A percentile compares a stretch with the other conserved stretches of the same genome.
Evolutionary conservation across 2,888 invertebrate genomes (phyloP).

Genomic region (Cremastinae sp.): DNA sequence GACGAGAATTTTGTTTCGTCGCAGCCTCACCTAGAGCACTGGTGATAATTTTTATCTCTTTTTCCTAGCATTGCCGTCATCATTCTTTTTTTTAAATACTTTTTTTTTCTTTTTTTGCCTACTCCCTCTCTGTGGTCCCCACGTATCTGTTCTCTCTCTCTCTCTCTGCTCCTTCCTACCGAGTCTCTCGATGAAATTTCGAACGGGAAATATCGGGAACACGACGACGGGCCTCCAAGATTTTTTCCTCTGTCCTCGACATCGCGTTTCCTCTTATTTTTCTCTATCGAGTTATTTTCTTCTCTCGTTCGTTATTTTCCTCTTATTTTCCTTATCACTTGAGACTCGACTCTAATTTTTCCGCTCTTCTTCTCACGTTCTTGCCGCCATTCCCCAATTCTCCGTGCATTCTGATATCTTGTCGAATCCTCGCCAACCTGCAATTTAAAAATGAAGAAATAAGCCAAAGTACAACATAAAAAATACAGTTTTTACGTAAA

Average conservation of each 20-base stretch:
- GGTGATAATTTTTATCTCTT: conserved; percentile 43
- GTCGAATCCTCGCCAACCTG: no score
- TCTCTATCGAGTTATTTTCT: conserved; percentile 1
- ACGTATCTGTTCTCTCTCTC: neutral
- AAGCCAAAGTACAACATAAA: no score
- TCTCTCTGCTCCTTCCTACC: neutral
- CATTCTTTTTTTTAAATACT: neutral
- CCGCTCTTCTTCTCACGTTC: conserved; percentile 5
- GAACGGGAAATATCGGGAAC: conserved; percentile 24
- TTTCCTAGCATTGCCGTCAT: conserved; percentile 11
- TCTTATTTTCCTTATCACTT: conserved; percentile 17
- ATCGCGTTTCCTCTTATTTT: conserved; percentile 8
- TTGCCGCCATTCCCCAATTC: neutral
- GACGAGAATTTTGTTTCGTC: neutral
- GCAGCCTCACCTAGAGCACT: conserved; percentile 39
- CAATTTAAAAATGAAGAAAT: no score
- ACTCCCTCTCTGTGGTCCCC: conserved; percentile 27
- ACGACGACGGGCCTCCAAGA: conserved; percentile 34
- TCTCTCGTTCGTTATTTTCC: neutral
- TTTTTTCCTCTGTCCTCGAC: conserved; percentile 39
- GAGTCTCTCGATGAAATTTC: conserved; percentile 1
- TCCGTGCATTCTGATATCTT: neutral
- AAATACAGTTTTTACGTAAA: no score
- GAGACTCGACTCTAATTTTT: conserved; percentile 16
- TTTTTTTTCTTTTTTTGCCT: neutral